These are phyloP conservation scores for Steromphala cineraria DNA, from an alignment of 2,888 invertebrate genomes.

Conservation along the genomic window DNA sequence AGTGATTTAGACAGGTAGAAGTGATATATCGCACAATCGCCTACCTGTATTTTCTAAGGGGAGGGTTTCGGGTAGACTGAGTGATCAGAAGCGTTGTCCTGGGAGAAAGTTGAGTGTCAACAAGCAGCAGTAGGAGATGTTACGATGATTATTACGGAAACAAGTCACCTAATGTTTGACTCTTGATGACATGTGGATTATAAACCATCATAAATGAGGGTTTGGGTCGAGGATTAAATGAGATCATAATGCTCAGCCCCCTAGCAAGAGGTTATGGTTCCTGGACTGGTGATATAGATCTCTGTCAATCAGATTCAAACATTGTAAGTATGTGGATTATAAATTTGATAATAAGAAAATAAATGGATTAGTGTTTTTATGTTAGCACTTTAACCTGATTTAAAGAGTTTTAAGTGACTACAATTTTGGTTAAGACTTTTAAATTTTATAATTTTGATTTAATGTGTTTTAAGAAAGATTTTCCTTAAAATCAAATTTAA, in stretches of 20 bases:
- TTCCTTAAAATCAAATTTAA: too few relatives aligned
- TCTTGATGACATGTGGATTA: background rate
- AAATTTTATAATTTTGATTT: too few relatives aligned
- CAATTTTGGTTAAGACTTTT: too few relatives aligned
- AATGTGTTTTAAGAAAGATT: too few relatives aligned
- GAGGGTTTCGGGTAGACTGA: background rate
- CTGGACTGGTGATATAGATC: slow-evolving; percentile 59
- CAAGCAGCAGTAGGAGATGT: background rate
- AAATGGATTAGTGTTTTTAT: too few relatives aligned
- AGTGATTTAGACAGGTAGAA: background rate
- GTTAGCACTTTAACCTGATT: too few relatives aligned
- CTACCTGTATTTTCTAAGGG: too few relatives aligned
- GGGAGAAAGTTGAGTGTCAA: background rate
- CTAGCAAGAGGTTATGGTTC: slow-evolving; percentile 64
- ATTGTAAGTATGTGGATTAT: slow-evolving; percentile 20
- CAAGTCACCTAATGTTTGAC: background rate
- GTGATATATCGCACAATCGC: background rate
- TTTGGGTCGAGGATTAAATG: background rate
- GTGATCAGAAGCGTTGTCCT: background rate
- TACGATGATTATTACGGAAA: background rate
- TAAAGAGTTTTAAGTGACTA: too few relatives aligned
- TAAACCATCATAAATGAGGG: background rate
- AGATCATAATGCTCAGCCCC: slow-evolving; percentile 55
- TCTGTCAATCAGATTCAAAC: slow-evolving; percentile 33
- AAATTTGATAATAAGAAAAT: too few relatives aligned